phyloP scores from a whole-genome alignment of 2,797 vertebrate species.

The Perodicticus potto region DNA sequence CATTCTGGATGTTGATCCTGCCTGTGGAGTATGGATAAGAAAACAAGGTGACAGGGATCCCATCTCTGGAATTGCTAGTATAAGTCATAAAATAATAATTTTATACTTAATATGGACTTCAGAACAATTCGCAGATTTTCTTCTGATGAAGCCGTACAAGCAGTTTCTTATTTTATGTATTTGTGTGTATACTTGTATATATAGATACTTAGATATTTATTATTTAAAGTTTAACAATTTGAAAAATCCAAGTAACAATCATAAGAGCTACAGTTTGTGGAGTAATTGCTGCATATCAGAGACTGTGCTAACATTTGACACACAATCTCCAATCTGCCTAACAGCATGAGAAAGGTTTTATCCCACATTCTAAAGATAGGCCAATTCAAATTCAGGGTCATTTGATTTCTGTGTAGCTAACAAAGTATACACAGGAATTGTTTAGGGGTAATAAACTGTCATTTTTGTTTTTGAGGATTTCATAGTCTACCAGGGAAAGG shows the following conservation, averaged over 20 bases:
- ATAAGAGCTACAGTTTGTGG: background rate
- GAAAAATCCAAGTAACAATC: background rate
- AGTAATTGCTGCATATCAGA: background rate
- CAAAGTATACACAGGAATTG: background rate
- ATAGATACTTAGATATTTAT: background rate
- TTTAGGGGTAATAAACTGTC: background rate
- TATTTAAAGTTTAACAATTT: background rate
- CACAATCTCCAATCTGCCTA: background rate
- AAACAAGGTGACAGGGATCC: background rate
- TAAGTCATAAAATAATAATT: background rate
- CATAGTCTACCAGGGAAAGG: background rate
- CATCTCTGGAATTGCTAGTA: background rate
- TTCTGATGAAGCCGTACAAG: background rate
- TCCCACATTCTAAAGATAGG: background rate
- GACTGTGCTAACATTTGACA: background rate
- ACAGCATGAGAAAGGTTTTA: background rate
- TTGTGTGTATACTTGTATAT: background rate
- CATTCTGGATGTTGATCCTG: background rate
- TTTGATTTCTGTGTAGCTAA: slow-evolving; percentile 2
- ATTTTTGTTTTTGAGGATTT: background rate
- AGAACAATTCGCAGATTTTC: background rate
- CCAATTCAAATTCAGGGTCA: background rate
- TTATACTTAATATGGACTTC: slow-evolving; percentile 1
- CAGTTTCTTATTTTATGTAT: slow-evolving; percentile 13
- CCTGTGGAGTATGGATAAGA: background rate